These are phyloP conservation scores for Phalacrocorax aristotelis DNA, from an alignment of 2,113 vertebrate species.

Conservation along the genomic window DNA sequence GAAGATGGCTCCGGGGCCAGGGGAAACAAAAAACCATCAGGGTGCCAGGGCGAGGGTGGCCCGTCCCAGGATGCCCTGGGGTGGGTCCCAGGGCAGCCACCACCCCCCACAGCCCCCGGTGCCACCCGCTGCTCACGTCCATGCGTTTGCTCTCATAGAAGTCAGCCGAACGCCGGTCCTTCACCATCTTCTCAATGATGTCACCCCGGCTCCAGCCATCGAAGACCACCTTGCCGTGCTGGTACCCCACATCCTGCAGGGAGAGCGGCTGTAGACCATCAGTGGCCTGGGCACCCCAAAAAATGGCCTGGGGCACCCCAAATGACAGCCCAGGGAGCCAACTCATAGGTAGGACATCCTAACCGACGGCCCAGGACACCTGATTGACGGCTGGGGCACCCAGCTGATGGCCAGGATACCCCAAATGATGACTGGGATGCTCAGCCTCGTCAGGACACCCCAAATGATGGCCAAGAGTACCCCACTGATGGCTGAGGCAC, in stretches of 20 bases:
- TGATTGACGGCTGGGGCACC: too few relatives aligned
- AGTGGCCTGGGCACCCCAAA: not conserved
- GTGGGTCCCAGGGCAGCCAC: too few relatives aligned
- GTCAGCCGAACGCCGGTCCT: conserved; percentile 85
- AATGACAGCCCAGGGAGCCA: not conserved
- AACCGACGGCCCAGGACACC: not conserved
- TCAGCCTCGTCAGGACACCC: not conserved
- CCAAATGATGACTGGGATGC: not conserved
- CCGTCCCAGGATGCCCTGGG: not conserved
- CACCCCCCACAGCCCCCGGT: accelerated
- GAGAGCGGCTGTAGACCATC: accelerated
- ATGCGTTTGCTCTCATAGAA: conserved; percentile 88
- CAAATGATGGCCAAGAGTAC: not conserved
- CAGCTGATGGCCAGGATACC: not conserved
- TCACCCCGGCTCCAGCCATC: conserved; percentile 88
- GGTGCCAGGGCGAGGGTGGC: not conserved
- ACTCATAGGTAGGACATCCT: not conserved
- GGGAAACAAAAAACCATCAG: not conserved
- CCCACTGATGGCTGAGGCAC: not conserved
- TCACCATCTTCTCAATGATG: conserved; percentile 92
- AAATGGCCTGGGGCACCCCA: too few relatives aligned
- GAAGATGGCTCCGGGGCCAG: not conserved
- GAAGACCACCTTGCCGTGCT: conserved; percentile 90
- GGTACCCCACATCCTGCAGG: conserved; percentile 87
- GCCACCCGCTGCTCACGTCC: conserved; percentile 77